Evolutionary conservation across 2,888 invertebrate genomes (phyloP).

Genomic region (Trachelus iudaicus): DNA sequence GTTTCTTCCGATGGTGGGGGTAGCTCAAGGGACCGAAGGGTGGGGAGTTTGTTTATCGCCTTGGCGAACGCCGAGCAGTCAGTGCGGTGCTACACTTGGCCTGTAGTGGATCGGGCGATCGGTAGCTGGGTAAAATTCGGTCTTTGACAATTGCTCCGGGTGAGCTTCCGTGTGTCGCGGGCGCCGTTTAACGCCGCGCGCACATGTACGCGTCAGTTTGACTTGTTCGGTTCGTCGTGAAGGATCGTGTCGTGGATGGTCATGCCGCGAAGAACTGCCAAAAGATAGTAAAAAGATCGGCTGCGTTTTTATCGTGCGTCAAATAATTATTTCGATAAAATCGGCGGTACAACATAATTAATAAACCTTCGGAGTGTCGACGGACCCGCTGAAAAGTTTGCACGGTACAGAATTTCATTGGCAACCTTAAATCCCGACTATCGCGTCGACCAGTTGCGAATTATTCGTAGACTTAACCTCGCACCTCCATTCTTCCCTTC

Average conservation of each 20-base stretch:
- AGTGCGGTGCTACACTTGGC: constrained; percentile 58
- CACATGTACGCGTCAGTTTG: constrained; percentile 16
- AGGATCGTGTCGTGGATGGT: neutral
- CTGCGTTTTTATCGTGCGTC: neutral
- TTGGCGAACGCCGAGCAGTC: constrained; percentile 53
- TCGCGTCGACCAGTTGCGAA: neutral
- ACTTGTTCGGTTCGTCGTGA: neutral
- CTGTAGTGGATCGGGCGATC: constrained; percentile 45
- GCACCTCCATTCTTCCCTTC: neutral
- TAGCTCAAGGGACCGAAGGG: constrained; percentile 43
- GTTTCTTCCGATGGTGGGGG: constrained; percentile 16
- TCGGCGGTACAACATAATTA: neutral
- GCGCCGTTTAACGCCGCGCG: constrained; percentile 2
- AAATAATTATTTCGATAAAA: neutral
- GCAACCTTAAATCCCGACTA: neutral
- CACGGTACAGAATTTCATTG: neutral
- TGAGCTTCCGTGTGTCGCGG: constrained; percentile 10
- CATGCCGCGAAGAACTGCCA: constrained; percentile 16
- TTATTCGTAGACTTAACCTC: neutral
- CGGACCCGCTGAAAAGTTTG: neutral
- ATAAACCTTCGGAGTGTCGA: neutral
- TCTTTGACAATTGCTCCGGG: constrained; percentile 14
- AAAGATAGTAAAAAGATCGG: constrained; percentile 9
- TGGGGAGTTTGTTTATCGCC: constrained; percentile 63
- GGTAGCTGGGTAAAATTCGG: constrained; percentile 34